A percentile compares a stretch with the other conserved stretches of the same genome.
These are phyloP conservation scores for Pteronura brasiliensis DNA, from an alignment of 2,113 vertebrate genomes.

Conservation along the genomic window DNA sequence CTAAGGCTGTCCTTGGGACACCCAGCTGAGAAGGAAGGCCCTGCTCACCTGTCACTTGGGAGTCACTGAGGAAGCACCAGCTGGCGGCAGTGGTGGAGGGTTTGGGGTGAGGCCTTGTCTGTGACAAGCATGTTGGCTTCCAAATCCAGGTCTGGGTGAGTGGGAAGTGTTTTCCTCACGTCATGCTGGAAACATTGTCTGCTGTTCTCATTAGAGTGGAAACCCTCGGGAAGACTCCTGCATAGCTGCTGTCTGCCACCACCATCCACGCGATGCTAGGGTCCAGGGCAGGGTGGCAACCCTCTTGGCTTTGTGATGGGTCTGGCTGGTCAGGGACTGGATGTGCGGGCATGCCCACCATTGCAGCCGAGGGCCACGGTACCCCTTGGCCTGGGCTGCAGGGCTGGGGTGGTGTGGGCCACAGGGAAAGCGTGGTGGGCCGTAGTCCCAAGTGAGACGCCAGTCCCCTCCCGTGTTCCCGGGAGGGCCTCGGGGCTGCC, in stretches of 20 bases:
- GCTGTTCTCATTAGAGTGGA: accelerated
- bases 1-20: not conserved
- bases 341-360: accelerated
- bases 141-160: not conserved
- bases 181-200: not conserved
- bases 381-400: too few species aligned
- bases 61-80: not conserved
- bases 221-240: not conserved
- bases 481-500: not conserved
- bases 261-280: accelerated
- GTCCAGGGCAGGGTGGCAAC: not conserved
- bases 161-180: not conserved
- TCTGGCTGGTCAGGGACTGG: not conserved
- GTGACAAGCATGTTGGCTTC: not conserved
- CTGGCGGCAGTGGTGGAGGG: accelerated
- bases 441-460: not conserved
- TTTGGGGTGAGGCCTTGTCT: not conserved
- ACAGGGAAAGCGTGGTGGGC: not conserved
- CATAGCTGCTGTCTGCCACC: not conserved
- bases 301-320: not conserved
- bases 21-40: too few species aligned
- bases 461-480: accelerated
- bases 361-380: not conserved
- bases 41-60: accelerated
- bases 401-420: not conserved